Evolutionary conservation across 1,140 invertebrate genomes (phyloP).

Genomic region (Papilio xuthus): DNA sequence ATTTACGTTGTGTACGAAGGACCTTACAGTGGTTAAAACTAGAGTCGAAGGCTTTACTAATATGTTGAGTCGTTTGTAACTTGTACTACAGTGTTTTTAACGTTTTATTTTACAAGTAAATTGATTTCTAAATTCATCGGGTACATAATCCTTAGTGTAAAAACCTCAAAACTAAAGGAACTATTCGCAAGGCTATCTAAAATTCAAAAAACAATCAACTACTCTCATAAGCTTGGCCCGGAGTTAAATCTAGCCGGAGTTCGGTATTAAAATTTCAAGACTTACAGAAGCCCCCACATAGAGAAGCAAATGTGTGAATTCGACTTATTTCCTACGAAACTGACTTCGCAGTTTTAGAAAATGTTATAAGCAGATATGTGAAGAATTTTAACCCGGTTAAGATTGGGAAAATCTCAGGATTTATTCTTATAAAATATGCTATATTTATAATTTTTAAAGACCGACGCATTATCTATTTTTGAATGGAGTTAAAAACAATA

Average conservation of each 20-base stretch:
- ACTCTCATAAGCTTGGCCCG: neutral
- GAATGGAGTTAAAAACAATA: too few relatives aligned
- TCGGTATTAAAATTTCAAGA: conserved; percentile 1
- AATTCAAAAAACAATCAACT: conserved; percentile 30
- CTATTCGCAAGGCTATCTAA: neutral
- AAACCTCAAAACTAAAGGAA: neutral
- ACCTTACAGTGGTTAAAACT: too few relatives aligned
- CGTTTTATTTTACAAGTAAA: too few relatives aligned
- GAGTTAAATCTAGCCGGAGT: conserved; percentile 13
- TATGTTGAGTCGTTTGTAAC: too few relatives aligned
- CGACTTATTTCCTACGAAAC: conserved; percentile 27
- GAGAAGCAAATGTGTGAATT: conserved; percentile 26
- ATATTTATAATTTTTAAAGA: too few relatives aligned
- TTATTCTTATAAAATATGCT: neutral
- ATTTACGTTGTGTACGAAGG: too few relatives aligned
- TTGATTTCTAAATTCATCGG: neutral
- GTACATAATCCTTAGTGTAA: neutral
- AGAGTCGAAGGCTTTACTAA: too few relatives aligned
- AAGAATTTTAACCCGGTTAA: neutral
- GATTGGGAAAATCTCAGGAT: neutral
- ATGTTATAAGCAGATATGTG: neutral
- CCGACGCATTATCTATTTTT: too few relatives aligned
- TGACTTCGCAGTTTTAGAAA: conserved; percentile 8
- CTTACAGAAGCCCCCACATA: neutral
- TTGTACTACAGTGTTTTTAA: too few relatives aligned